A percentile compares a stretch with the other conserved stretches of the same genome.
Conservation (phyloP, 2,113 vertebrate genomes). For the Climacteris rufus region DNA sequence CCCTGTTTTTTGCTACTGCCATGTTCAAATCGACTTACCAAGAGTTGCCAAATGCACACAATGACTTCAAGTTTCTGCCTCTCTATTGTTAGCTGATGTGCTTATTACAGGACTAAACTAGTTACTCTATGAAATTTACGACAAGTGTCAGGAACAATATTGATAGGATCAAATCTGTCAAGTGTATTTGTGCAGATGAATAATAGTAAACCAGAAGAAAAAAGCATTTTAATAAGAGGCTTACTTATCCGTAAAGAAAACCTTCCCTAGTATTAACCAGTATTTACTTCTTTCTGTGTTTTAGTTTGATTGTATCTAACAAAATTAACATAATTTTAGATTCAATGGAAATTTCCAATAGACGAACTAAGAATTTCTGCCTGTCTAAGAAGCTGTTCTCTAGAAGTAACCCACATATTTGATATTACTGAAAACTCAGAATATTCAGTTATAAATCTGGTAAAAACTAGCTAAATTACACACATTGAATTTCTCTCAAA, state of each 20-base stretch:
- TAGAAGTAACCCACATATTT: not conserved
- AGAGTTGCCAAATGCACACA: not conserved
- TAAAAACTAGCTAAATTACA: not conserved
- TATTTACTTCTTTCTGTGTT: not conserved
- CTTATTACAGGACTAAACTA: not conserved
- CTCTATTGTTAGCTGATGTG: not conserved
- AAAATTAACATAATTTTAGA: not conserved
- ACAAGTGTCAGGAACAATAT: not conserved
- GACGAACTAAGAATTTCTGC: not conserved
- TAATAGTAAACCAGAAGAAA: not conserved
- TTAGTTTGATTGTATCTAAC: not conserved
- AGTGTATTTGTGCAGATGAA: not conserved
- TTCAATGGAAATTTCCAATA: not conserved
- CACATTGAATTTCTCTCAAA: not conserved
- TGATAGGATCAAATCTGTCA: not conserved
- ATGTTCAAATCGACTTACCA: not conserved
- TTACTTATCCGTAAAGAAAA: not conserved
- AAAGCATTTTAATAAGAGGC: not conserved
- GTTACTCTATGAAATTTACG: not conserved
- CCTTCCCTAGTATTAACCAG: not conserved
- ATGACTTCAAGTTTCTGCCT: not conserved
- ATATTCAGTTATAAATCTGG: not conserved
- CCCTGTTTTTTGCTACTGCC: not conserved
- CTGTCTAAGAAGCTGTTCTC: not conserved
- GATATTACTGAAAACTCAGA: not conserved